A percentile compares a stretch with the other conserved stretches of the same genome.
These are phyloP conservation scores for Epinephelus moara DNA, from an alignment of 2,113 vertebrate genomes.

Conservation along the genomic window DNA sequence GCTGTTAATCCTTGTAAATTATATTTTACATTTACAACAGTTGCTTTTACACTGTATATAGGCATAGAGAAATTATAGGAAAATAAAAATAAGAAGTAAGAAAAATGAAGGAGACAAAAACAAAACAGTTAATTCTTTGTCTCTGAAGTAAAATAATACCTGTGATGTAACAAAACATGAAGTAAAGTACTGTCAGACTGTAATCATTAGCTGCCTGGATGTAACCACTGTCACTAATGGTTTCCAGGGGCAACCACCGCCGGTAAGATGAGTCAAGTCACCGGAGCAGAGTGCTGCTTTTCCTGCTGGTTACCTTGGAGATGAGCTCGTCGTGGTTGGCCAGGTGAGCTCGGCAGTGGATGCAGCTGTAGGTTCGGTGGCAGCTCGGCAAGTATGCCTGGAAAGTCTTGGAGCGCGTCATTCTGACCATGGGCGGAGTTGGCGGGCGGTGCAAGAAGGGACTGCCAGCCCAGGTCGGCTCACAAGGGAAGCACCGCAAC, in stretches of 20 bases:
- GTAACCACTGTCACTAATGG: not conserved
- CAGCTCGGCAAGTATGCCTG: conserved; percentile 98
- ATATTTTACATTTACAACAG: too few species aligned
- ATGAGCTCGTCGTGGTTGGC: conserved; percentile 99
- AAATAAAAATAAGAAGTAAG: too few species aligned
- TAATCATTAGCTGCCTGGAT: conserved; percentile 22
- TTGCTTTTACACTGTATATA: too few species aligned
- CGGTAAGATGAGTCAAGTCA: conserved; percentile 15
- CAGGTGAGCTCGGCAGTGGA: conserved; percentile 97
- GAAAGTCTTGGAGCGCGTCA: conserved; percentile 99
- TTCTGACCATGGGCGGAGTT: conserved; percentile 97
- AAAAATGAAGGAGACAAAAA: not conserved
- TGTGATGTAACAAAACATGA: not conserved
- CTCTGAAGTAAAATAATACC: not conserved
- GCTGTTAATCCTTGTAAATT: not conserved
- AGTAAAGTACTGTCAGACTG: not conserved
- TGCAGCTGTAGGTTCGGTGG: conserved; percentile 99
- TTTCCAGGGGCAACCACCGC: conserved; percentile 14
- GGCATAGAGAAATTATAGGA: too few species aligned
- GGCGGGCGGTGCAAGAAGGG: conserved; percentile 95
- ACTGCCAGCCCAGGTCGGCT: conserved; percentile 97
- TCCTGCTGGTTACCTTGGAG: conserved; percentile 90
- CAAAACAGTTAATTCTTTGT: not conserved
- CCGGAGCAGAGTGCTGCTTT: not conserved
- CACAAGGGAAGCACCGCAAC: conserved; percentile 99